Percentiles rank a stretch among this genome's conserved stretches.
phyloP scores from a whole-genome alignment of 2,797 vertebrate genomes.

The Lophotriccus pileatus region DNA sequence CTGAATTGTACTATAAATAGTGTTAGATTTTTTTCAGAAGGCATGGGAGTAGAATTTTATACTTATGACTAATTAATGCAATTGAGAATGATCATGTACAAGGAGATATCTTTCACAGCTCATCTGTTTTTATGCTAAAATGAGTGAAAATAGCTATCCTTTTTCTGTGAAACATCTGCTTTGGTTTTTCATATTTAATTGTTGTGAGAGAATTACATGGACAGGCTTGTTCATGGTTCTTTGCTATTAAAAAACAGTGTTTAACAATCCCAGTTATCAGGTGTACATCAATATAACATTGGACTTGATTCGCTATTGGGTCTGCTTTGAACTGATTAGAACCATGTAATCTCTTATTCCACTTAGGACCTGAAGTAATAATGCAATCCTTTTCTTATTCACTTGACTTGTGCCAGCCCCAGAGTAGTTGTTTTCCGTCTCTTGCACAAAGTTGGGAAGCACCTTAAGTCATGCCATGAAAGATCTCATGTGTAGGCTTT shows the following conservation, averaged over 20 bases:
- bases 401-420: neutral
- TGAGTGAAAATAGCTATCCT: neutral
- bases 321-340: neutral
- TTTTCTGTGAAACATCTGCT: neutral
- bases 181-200: neutral
- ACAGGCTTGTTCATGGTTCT: neutral
- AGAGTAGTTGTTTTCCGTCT: neutral
- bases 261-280: neutral
- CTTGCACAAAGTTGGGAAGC: neutral
- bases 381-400: neutral
- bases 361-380: neutral
- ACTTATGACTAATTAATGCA: neutral
- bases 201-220: neutral
- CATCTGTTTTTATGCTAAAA: conserved; percentile 9
- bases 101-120: neutral
- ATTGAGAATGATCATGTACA: neutral
- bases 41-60: neutral
- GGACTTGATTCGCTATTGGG: neutral
- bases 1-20: neutral
- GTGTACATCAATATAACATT: fast-evolving
- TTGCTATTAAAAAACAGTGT: neutral
- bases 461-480: neutral
- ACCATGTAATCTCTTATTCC: neutral
- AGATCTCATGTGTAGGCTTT: neutral
- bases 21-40: neutral